Evolutionary conservation across 1,140 invertebrate species (phyloP), one percentile per base, ranked within the genome.

Genomic region (Globodera rostochiensis): DNA sequence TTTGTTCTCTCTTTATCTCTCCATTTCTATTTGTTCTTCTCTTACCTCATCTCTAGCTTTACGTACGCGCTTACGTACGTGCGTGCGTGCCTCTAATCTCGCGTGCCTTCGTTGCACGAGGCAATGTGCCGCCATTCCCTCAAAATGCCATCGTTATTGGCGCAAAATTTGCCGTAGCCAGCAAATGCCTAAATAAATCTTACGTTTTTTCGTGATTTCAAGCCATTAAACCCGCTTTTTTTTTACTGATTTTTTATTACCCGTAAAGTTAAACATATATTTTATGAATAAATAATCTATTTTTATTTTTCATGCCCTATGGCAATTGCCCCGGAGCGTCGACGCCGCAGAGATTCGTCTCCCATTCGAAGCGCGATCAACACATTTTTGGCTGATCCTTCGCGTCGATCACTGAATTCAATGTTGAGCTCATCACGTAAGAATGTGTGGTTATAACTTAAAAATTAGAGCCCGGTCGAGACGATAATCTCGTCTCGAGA

Each of bases 401-500:
- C 69, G 46, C 25, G 69, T 13, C 69, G 69, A 71, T 71, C 69
- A 47, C 69, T 71, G 36, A 71, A 71, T 71, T 71, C 69, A 21
- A 47, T 71, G 69, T 47, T 45, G 69, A 47, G 36, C 69, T 64
- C 57, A 19, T 13, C 57, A 53, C 15, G 53, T 53, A 53, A 53
- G 6, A 9, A 53, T 11, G 8, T 53, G 15, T 11, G 15, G 8
- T 53, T 53, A 53, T 53, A 11, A 9, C 1, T 53, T 11, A 53
- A 25, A 25, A 53, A 53, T 53, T 9, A 53, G 4, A 25, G 25
- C 25, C 25, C 25, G 25, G 25, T 25, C 25, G 25, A 25, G 25
- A 25, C 25, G 25, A 25, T 0, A 25, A 25, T 1, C 1, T 25
- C 1, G 25, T 25, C 25, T 25, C 25, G 25, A 25, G 25, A 25